phyloP scores from a whole-genome alignment of 2,797 vertebrate genomes.

The Manis pentadactyla region DNA sequence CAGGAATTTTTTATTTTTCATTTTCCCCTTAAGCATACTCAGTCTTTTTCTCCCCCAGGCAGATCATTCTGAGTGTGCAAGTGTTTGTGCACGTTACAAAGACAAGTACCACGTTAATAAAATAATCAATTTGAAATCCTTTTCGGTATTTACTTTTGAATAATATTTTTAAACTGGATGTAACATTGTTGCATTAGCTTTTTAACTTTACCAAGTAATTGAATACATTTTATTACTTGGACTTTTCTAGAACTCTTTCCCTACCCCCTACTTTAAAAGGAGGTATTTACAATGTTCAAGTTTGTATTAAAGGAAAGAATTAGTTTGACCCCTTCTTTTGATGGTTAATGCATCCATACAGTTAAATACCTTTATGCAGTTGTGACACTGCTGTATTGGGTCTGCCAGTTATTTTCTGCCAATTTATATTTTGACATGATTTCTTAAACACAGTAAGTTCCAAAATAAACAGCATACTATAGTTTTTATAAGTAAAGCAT shows the following conservation, averaged over 20 bases:
- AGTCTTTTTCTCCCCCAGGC: constrained; percentile 86
- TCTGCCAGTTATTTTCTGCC: constrained; percentile 79
- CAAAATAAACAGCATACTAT: constrained; percentile 79
- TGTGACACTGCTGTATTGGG: constrained; percentile 82
- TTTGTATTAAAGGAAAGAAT: constrained; percentile 83
- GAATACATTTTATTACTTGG: constrained; percentile 85
- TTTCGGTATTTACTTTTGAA: constrained; percentile 91
- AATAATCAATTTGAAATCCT: constrained; percentile 95
- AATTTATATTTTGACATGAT: constrained; percentile 81
- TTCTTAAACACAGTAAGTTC: constrained; percentile 78
- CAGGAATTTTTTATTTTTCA: constrained; percentile 88
- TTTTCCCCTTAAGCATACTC: constrained; percentile 84
- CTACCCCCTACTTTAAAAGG: constrained; percentile 84
- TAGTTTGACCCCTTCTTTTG: constrained; percentile 76
- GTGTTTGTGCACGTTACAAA: constrained; percentile 95
- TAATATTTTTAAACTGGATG: constrained; percentile 89
- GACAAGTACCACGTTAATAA: constrained; percentile 98
- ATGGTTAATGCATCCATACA: constrained; percentile 75
- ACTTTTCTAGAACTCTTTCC: constrained; percentile 86
- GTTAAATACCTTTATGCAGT: constrained; percentile 77
- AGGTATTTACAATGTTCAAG: constrained; percentile 83
- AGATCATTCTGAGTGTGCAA: constrained; percentile 91
- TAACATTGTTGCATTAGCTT: constrained; percentile 89
- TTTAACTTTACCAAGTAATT: constrained; percentile 87
- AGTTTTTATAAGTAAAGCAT: constrained; percentile 75